Base-by-base conservation (phyloP, 2,113 vertebrate genomes). In the Halichoerus grypus region DNA sequence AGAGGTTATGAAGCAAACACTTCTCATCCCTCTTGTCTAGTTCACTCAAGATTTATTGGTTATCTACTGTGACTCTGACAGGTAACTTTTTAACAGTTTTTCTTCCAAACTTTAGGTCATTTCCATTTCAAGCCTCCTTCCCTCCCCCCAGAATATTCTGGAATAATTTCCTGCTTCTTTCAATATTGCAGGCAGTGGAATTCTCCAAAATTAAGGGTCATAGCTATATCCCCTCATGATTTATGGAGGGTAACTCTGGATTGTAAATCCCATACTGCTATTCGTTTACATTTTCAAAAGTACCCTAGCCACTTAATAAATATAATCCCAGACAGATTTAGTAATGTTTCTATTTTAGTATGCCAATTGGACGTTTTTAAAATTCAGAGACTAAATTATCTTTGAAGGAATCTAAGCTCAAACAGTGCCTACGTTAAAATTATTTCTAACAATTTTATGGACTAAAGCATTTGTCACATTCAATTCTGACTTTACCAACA, bases 21-120 rank as follows among this genome's bases (percentile, higher is more conserved):
- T 65, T 46, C 72, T 77, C 36, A 92, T 18, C 21, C 81, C 61
- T 39, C 18, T 82, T 81, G 28, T 26, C 16, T 46, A 76, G 87
- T 49, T 63, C n/a, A 96, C n/a, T 97, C 71, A 89, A 49, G 8
- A 97, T 74, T 28, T 81, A 96, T 0, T 53, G 4, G 21, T 21
- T 39, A 36, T 7, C 39, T 65, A 46, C 36, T 28, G 26, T 31
- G 76, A 51, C 42, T 97, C 9, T 51, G 26, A 77, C 21, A 86
- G 5, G 18, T 53, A 55, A 69, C 61, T 95, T 97, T 91, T 80
- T 42, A 94, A 49, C 42, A 90, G 46, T 6, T 59, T 3, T 49
- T 82, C 87, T 81, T 94, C 72, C 63, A 61, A 97, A 94, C 39
- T 85, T 97, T 7, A 72, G 51, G 65, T 72, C 36, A n/a, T 72